Conservation (phyloP, 2,797 vertebrate genomes). For the Sebastes oblongus region DNA sequence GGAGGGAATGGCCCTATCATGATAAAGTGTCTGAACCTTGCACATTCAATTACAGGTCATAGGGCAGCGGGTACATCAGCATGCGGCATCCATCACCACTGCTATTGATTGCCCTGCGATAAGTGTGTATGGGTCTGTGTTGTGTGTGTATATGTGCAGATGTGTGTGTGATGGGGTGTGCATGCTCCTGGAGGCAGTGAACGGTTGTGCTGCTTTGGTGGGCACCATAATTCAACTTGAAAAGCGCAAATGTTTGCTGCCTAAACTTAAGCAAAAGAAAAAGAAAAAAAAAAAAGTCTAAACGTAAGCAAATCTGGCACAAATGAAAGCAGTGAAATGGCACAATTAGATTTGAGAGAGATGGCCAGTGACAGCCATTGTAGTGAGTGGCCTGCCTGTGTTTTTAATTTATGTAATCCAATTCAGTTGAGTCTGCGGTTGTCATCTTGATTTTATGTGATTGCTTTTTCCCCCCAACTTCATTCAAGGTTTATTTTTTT, state of each 20-base stretch:
- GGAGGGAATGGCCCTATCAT: slow-evolving; percentile 61
- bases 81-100: slow-evolving; percentile 66
- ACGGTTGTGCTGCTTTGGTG: slow-evolving; percentile 22
- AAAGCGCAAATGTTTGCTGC: slow-evolving; percentile 31
- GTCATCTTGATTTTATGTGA: slow-evolving; percentile 12
- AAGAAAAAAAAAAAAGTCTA: not conserved
- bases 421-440: slow-evolving; percentile 9
- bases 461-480: not conserved
- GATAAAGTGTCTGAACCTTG: slow-evolving; percentile 72
- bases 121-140: slow-evolving; percentile 3
- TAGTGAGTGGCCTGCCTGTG: not conserved
- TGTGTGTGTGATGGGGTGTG: slow-evolving; percentile 3
- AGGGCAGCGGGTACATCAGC: slow-evolving; percentile 62
- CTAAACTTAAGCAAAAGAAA: slow-evolving; percentile 9
- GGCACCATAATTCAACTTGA: slow-evolving; percentile 51
- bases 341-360: slow-evolving; percentile 21
- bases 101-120: slow-evolving; percentile 63
- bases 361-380: not conserved
- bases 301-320: slow-evolving; percentile 4
- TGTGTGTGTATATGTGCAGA: slow-evolving; percentile 14
- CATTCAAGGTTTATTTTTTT: not conserved
- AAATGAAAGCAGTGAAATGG: slow-evolving; percentile 18
- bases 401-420: slow-evolving; percentile 38
- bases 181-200: slow-evolving; percentile 13
- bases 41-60: slow-evolving; percentile 77